phyloP scores from a whole-genome alignment of 2,888 invertebrate genomes.

The Ormia ochracea region DNA sequence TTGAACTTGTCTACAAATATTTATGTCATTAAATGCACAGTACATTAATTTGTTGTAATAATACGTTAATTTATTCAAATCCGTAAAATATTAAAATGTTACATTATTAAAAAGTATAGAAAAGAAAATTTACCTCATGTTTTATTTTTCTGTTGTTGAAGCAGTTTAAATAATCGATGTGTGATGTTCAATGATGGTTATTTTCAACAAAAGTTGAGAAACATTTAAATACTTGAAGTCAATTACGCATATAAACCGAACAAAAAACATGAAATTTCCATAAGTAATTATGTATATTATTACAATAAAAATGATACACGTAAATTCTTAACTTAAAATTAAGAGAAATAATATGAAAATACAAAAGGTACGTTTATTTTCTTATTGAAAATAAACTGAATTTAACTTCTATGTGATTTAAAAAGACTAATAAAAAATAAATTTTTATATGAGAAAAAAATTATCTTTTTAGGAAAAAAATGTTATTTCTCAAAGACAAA shows the following conservation, averaged over 20 bases:
- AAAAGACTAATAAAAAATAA: conserved; percentile 30
- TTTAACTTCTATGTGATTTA: conserved; percentile 28
- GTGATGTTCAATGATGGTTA: conserved; percentile 24
- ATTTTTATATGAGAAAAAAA: too few relatives aligned
- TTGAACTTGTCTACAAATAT: too few relatives aligned
- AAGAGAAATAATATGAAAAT: conserved; percentile 26
- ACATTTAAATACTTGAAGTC: not conserved
- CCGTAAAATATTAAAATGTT: conserved; percentile 36
- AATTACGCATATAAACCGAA: conserved; percentile 1
- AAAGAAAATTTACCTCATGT: conserved; percentile 52
- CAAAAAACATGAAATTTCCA: conserved; percentile 16
- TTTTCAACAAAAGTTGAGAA: conserved; percentile 32
- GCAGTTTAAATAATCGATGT: conserved; percentile 14
- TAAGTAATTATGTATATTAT: conserved; percentile 2
- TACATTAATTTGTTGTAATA: not conserved
- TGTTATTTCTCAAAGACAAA: not conserved
- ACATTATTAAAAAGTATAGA: conserved; percentile 33
- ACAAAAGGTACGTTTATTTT: conserved; percentile 30
- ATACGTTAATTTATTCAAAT: conserved; percentile 36
- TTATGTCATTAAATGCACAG: too few relatives aligned
- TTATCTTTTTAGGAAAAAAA: not conserved
- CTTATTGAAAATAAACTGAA: conserved; percentile 44
- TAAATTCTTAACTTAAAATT: conserved; percentile 55
- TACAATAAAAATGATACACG: conserved; percentile 37
- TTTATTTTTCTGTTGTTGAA: conserved; percentile 25